Base-by-base conservation (phyloP, 2,797 vertebrate species). In the Tapera naevia region DNA sequence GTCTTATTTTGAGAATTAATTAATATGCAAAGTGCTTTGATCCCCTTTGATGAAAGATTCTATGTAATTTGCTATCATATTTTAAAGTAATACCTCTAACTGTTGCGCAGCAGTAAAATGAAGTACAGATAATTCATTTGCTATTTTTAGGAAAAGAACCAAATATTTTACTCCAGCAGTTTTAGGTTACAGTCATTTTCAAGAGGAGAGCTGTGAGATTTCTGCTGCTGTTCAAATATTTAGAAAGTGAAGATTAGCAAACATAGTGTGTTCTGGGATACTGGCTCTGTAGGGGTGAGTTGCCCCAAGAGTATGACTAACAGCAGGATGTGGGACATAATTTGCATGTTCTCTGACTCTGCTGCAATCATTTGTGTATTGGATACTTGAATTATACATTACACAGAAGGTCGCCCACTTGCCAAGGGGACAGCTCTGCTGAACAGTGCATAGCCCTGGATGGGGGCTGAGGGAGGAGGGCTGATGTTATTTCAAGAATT, bases 341-440 rank as follows among this genome's bases (percentile, higher is more conserved):
- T 97, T 96, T 97, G 91, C 93, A 97, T 96, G 94, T 97, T 96
- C 95, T 91, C 81, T 94, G 91, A 84, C 90, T 96, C 79, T 94
- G 92, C 95, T 93, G 94, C 96, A 94, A 96, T 93, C 76, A 73
- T 93, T 86, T 95, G 88, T 95, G 91, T 93, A 91, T 65, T 96
- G 93, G 95, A 94, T 94, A 94, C 94, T 95, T 93, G 89, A 95
- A 95, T 96, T 95, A 94, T 88, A 92, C 94, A 96, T 88, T 93
- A 91, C 94, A 96, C 70, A 94, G 86, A 86, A 93, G 57, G 51
- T 91, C 53, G 27, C 91, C 93, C 91, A 85, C 94, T 96, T 91
- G 80, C 93, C 86, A 88, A 88, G 74, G 66, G 91, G 95, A 61
- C 74, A 93, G 86, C 58, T 89, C 80, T 85, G 78, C 62, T 78